Evolutionary conservation across 2,888 invertebrate genomes (phyloP).

Genomic region (Vandiemenella viatica): DNA sequence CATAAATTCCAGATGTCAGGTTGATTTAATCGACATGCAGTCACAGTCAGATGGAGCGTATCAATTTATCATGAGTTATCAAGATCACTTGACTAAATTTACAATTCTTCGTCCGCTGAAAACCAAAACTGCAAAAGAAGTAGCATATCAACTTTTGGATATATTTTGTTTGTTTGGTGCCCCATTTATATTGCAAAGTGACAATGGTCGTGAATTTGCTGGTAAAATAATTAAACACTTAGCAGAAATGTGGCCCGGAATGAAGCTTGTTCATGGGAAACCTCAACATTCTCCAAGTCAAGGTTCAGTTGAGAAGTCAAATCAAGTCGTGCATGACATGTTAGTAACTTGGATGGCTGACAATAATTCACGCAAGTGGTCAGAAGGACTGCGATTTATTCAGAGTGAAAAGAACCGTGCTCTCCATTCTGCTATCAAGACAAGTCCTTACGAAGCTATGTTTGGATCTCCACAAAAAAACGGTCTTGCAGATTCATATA

Average conservation of each 20-base stretch:
- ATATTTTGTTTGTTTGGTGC: conserved; percentile 27
- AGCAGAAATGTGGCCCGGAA: conserved; percentile 17
- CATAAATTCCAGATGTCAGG: conserved; percentile 24
- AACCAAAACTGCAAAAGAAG: conserved; percentile 24
- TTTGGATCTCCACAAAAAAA: conserved; percentile 19
- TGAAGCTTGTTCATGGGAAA: conserved; percentile 27
- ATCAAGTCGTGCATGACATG: conserved; percentile 3
- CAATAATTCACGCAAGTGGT: conserved; percentile 26
- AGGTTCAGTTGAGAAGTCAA: conserved; percentile 23
- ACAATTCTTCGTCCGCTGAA: conserved; percentile 23
- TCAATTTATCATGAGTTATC: conserved; percentile 26
- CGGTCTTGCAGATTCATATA: too few species aligned
- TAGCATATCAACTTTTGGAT: conserved; percentile 24
- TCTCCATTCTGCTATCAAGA: conserved; percentile 24
- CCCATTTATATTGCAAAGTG: conserved; percentile 24
- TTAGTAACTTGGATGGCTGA: conserved; percentile 24
- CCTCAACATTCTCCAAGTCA: conserved; percentile 23
- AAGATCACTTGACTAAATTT: conserved; percentile 28
- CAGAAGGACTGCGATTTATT: conserved; percentile 26
- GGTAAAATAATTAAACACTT: conserved; percentile 16
- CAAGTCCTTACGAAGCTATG: conserved; percentile 25
- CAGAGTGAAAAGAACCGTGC: conserved; percentile 28
- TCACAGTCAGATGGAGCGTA: conserved; percentile 22
- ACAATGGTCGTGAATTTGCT: conserved; percentile 23
- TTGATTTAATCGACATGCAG: conserved; percentile 26